Evolutionary conservation across 2,888 invertebrate species (phyloP).

Genomic region (Yponomeuta sedellus): DNA sequence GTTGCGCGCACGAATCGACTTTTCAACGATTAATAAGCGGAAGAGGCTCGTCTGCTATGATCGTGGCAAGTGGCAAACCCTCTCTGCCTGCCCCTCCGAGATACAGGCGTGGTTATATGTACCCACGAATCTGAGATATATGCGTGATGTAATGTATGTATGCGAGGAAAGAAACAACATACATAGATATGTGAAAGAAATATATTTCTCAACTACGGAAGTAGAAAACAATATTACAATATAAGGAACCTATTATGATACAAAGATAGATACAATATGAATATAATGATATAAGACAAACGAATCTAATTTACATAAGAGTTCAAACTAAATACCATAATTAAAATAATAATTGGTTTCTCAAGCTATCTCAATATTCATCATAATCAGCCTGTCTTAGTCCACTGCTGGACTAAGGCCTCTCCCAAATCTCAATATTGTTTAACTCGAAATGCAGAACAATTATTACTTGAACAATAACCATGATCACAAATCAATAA

Average conservation of each 20-base stretch:
- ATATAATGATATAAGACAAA: slow-evolving; percentile 19
- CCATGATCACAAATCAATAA: background rate
- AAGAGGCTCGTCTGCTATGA: no score
- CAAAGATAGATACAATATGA: slow-evolving; percentile 18
- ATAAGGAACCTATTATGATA: slow-evolving; percentile 44
- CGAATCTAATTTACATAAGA: background rate
- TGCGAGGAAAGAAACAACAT: slow-evolving; percentile 25
- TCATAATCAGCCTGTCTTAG: no score
- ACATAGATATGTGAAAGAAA: slow-evolving; percentile 49
- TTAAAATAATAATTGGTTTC: background rate
- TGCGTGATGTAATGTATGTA: no score
- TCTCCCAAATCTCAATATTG: background rate
- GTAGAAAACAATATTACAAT: slow-evolving; percentile 48
- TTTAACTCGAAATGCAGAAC: no score
- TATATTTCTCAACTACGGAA: slow-evolving; percentile 59
- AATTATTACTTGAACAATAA: no score
- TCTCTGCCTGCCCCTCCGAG: no score
- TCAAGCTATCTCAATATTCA: background rate
- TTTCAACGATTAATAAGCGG: no score
- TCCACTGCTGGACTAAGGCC: no score
- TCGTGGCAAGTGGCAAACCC: no score
- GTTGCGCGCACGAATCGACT: no score
- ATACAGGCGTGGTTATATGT: no score
- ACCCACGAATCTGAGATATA: no score
- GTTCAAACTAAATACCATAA: background rate